Evolutionary conservation across 92 coral and sea anemone species (phyloP).

Genomic region (Heliopora coerulea): DNA sequence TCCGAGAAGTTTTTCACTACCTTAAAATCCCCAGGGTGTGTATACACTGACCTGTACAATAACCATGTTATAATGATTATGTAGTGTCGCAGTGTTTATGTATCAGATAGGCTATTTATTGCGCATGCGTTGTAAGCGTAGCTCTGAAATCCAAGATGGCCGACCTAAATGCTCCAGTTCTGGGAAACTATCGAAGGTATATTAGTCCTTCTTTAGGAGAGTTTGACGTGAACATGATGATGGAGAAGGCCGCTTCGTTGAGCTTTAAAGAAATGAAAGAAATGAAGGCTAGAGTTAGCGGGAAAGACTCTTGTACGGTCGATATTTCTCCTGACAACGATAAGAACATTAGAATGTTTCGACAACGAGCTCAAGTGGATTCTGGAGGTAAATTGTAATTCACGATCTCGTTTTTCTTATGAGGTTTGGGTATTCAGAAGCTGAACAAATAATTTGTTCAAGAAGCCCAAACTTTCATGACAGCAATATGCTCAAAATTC

Average conservation of each 20-base stretch:
- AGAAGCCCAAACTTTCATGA: too few species aligned
- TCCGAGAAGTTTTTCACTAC: too few species aligned
- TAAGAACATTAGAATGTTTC: conserved; percentile 22
- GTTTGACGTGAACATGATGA: conserved; percentile 34
- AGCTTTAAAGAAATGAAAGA: conserved; percentile 24
- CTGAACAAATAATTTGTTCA: too few species aligned
- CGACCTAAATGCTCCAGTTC: not conserved
- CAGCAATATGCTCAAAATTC: too few species aligned
- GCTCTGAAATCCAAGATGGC: conserved; percentile 24
- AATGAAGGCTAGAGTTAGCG: conserved; percentile 5
- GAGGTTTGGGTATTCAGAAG: too few species aligned
- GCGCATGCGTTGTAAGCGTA: conserved; percentile 25
- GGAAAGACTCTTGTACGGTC: conserved; percentile 21
- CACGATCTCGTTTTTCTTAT: too few species aligned
- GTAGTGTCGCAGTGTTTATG: too few species aligned
- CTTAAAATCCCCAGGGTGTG: too few species aligned
- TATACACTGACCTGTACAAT: too few species aligned
- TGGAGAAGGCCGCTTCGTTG: conserved; percentile 33
- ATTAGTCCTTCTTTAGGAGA: conserved; percentile 26
- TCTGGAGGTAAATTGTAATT: conserved; percentile 12
- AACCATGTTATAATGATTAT: too few species aligned
- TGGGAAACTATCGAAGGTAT: conserved; percentile 35
- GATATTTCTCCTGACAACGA: conserved; percentile 15
- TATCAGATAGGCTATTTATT: too few species aligned
- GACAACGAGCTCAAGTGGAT: conserved; percentile 43